phyloP scores from a whole-genome alignment of 2,888 invertebrate genomes.

The Sarcophaga caerulescens region DNA sequence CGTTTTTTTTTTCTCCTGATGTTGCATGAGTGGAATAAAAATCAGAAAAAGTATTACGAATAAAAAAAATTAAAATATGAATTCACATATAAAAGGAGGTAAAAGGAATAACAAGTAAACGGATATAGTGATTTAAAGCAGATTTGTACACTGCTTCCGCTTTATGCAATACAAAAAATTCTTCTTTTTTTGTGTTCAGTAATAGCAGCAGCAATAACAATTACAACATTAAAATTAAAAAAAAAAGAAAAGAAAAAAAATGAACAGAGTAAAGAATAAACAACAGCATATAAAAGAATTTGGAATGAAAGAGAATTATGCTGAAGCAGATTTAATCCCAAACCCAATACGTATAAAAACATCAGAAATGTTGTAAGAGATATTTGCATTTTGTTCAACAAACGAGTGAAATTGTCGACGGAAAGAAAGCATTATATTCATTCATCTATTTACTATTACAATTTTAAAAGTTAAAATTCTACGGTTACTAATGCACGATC shows the following conservation, averaged over 20 bases:
- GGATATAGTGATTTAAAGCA: slow-evolving; percentile 63
- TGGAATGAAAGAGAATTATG: background rate
- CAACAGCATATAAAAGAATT: background rate
- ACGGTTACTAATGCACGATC: too few relatives aligned
- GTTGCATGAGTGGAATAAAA: background rate
- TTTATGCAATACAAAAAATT: slow-evolving; percentile 48
- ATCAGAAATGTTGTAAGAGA: too few relatives aligned
- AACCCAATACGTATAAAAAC: background rate
- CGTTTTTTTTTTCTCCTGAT: background rate
- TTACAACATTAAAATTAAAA: slow-evolving; percentile 4
- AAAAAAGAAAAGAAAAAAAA: background rate
- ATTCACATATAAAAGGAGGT: slow-evolving; percentile 39
- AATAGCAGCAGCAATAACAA: slow-evolving; percentile 7
- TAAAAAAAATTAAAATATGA: slow-evolving; percentile 23
- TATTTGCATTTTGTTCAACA: background rate
- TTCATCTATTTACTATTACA: too few relatives aligned
- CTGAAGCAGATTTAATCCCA: background rate
- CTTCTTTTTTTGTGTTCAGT: slow-evolving; percentile 47
- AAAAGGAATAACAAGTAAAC: slow-evolving; percentile 57
- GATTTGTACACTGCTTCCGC: slow-evolving; percentile 53
- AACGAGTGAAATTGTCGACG: too few relatives aligned
- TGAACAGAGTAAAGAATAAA: background rate
- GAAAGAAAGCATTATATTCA: too few relatives aligned
- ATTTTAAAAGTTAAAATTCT: too few relatives aligned
- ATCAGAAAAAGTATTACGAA: background rate